Evolutionary conservation across 2,797 vertebrate species (phyloP).

Genomic region (Gymnocypris eckloni): DNA sequence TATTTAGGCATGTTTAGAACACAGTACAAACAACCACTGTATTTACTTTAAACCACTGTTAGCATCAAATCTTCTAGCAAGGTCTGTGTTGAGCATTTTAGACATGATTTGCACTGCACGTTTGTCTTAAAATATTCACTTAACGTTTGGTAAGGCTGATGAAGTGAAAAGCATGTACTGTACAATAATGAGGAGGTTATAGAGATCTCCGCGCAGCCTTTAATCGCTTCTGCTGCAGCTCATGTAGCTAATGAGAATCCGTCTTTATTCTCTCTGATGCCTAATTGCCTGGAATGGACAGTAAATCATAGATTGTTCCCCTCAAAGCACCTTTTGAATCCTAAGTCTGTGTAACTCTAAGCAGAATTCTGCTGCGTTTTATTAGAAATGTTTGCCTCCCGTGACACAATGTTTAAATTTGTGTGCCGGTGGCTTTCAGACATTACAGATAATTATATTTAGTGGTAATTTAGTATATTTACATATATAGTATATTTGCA

Average conservation of each 20-base stretch:
- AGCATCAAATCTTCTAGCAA: background rate
- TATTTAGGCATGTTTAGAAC: conserved; percentile 29
- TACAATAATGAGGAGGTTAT: conserved; percentile 56
- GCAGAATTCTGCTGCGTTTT: background rate
- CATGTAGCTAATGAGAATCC: conserved; percentile 57
- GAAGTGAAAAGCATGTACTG: conserved; percentile 49
- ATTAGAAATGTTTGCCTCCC: background rate
- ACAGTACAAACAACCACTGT: conserved; percentile 20
- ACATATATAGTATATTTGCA: no score
- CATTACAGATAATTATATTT: background rate
- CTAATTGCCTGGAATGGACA: conserved; percentile 60
- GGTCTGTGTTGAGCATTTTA: conserved; percentile 18
- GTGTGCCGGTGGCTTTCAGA: background rate
- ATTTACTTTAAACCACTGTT: conserved; percentile 20
- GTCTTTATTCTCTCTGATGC: conserved; percentile 54
- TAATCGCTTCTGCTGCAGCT: conserved; percentile 55
- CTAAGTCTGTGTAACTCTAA: background rate
- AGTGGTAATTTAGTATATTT: background rate
- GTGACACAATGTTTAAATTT: conserved; percentile 6
- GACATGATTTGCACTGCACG: conserved; percentile 19
- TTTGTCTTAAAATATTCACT: conserved; percentile 47
- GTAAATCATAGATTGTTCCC: conserved; percentile 54
- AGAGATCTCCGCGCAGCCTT: conserved; percentile 43
- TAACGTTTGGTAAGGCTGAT: conserved; percentile 31
- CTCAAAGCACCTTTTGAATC: conserved; percentile 47